Evolutionary conservation across 2,888 invertebrate species (phyloP), one percentile per base, ranked within the genome.

Genomic region (Pollenia griseotomentosa): DNA sequence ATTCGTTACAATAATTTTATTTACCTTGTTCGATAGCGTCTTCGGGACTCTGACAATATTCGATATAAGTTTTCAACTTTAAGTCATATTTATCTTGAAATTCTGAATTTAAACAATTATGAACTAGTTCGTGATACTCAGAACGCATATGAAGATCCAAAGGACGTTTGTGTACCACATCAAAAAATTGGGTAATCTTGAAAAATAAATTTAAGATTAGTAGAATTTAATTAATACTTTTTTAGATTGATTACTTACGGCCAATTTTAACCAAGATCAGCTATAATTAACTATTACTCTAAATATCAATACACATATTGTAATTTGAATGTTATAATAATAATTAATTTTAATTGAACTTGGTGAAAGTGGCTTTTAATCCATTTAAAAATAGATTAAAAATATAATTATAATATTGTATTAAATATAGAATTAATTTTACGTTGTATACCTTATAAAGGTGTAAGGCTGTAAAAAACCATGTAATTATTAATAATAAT

Each of bases 31-130:
- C 23, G 9, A 46, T 10, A 11, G 0, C 9, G 2, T 89, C 88
- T 8, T 88, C 85, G 0, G 89, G 86, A 8, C 87, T 23, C n/a
- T 90, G 91, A 82, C 92, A 93, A 66, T 93, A 92, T 75, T 92
- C 91, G 63, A 92, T 89, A 73, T 80, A 90, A 46, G 90, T 91
- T 48, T 90, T 90, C 8, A 93, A 68, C 10, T 82, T 79, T 55
- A 90, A 88, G 5, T 86, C 88, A 23, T 88, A 88, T 2, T 88
- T 87, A 10, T 89, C 81, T 3, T 89, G 74, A 40, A 91, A 90
- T 19, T 89, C 88, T 10, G 89, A 89, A 84, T 92, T 93, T 0
- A 93, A 78, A 48, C 93, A 93, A 66, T 89, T 90, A n/a, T 91
- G 89, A 11, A 92, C 86, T 14, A 90, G 9, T 14, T 88, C 89